Conservation (phyloP, 2,888 invertebrate species). For the Flexamia atlantica region DNA sequence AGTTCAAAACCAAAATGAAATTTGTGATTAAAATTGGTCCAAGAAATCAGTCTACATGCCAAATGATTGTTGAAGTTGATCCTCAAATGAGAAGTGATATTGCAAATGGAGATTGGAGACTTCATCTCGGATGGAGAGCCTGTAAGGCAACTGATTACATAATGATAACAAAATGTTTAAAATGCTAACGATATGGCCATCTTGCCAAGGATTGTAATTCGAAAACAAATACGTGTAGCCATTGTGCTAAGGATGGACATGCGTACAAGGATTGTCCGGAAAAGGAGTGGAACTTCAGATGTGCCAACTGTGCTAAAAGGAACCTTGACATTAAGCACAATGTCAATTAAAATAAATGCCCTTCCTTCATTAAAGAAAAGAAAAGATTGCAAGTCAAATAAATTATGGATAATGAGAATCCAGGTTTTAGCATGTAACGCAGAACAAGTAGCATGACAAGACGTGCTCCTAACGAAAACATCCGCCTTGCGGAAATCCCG, state of each 20-base stretch:
- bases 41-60: not conserved
- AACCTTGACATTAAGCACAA: not conserved
- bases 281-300: not conserved
- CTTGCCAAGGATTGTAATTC: conserved; percentile 60
- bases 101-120: not conserved
- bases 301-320: conserved; percentile 10
- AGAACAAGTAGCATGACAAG: too few relatives aligned
- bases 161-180: conserved; percentile 65
- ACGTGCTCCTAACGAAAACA: too few relatives aligned
- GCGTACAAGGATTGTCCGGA: not conserved
- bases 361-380: not conserved
- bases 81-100: not conserved
- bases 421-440: too few relatives aligned
- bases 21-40: not conserved
- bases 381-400: not conserved
- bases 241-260: conserved; percentile 60
- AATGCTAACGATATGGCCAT: conserved; percentile 67
- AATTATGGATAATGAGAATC: not conserved
- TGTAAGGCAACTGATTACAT: conserved; percentile 64
- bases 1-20: not conserved
- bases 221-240: conserved; percentile 42
- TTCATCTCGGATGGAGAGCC: conserved; percentile 64
- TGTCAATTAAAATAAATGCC: conserved; percentile 1
- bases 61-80: not conserved
- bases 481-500: too few relatives aligned